Conservation (phyloP, 2,797 vertebrate species). For the Tarsius wallacei region DNA sequence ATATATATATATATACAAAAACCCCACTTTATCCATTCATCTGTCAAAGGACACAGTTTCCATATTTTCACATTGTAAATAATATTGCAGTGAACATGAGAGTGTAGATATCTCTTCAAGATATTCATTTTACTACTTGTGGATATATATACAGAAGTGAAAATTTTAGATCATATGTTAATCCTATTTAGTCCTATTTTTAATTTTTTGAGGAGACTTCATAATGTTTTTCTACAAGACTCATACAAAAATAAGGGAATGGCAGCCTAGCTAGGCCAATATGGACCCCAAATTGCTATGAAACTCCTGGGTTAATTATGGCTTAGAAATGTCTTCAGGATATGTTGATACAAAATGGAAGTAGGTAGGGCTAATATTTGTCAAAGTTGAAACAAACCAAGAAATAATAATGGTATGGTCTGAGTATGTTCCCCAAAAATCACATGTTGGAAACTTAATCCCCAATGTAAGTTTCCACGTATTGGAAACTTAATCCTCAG, state of each 20-base stretch:
- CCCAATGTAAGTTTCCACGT: too few relatives aligned
- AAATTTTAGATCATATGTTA: background rate
- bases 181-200: background rate
- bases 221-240: background rate
- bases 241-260: slow-evolving; percentile 28
- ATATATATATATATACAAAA: background rate
- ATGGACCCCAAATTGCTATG: background rate
- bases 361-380: background rate
- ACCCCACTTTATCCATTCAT: background rate
- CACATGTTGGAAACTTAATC: background rate
- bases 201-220: background rate
- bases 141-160: background rate
- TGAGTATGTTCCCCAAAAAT: background rate
- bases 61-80: background rate
- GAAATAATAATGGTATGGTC: background rate
- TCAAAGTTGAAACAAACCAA: background rate
- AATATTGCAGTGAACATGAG: background rate
- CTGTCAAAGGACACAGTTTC: background rate
- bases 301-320: background rate
- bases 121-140: background rate
- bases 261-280: background rate
- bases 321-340: background rate
- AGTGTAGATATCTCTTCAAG: background rate
- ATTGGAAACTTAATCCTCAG: background rate
- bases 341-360: background rate